Evolutionary conservation across 2,113 vertebrate genomes (phyloP).

Genomic region (Crotophaga sulcirostris): DNA sequence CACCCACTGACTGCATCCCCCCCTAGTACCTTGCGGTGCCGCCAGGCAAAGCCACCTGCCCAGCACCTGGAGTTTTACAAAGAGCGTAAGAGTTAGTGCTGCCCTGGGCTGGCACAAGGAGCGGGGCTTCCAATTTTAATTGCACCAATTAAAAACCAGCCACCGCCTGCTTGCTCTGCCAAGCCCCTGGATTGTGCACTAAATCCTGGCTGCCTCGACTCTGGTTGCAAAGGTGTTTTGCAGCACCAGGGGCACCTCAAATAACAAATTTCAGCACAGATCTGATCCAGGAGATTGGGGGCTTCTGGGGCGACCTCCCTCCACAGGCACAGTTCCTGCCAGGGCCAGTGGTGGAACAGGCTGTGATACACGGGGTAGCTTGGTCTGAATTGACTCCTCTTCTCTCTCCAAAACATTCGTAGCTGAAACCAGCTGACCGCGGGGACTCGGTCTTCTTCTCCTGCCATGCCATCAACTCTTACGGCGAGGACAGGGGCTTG

Average conservation of each 20-base stretch:
- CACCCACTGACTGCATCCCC: too few species aligned
- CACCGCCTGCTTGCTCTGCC: neutral
- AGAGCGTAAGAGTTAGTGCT: rapidly evolving
- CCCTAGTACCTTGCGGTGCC: neutral
- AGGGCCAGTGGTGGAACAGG: neutral
- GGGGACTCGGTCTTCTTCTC: slow-evolving; percentile 99
- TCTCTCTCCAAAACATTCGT: neutral
- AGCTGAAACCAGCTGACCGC: slow-evolving; percentile 95
- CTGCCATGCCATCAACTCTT: slow-evolving; percentile 98
- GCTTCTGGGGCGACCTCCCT: neutral
- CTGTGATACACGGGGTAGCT: rapidly evolving
- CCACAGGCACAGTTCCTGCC: rapidly evolving
- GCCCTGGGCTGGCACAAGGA: neutral
- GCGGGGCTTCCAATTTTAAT: neutral
- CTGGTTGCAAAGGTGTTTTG: rapidly evolving
- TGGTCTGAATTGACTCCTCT: neutral
- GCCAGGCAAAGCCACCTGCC: neutral
- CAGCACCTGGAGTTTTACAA: neutral
- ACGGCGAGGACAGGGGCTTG: slow-evolving; percentile 95
- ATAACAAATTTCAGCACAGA: rapidly evolving
- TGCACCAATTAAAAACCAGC: neutral
- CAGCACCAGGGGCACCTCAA: neutral
- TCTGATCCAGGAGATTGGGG: neutral
- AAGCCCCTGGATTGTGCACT: neutral
- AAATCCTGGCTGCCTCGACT: neutral